phyloP scores from a whole-genome alignment of 2,888 invertebrate genomes.

The Mantis religiosa region DNA sequence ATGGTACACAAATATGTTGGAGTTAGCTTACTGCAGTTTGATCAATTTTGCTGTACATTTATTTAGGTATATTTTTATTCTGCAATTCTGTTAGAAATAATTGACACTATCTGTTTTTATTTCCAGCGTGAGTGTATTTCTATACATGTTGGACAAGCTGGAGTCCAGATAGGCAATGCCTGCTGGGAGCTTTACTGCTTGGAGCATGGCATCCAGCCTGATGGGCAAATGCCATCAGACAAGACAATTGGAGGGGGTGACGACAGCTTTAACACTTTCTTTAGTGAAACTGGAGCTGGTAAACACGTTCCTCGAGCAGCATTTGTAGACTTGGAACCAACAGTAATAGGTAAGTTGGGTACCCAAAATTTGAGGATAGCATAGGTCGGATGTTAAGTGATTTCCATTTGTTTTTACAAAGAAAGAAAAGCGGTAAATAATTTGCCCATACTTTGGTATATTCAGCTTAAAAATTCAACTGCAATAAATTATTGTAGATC shows the following conservation, averaged over 20 bases:
- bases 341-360: conserved; percentile 67
- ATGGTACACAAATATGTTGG: too few relatives aligned
- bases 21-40: too few relatives aligned
- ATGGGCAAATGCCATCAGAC: conserved; percentile 53
- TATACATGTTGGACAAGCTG: conserved; percentile 48
- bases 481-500: too few relatives aligned
- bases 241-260: conserved; percentile 88
- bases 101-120: too few relatives aligned
- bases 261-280: conserved; percentile 93
- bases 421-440: too few relatives aligned
- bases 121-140: conserved; percentile 46
- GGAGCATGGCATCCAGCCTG: conserved; percentile 47
- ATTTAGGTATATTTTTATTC: too few relatives aligned
- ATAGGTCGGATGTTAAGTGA: not conserved
- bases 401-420: too few relatives aligned
- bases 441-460: too few relatives aligned
- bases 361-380: too few relatives aligned
- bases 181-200: conserved; percentile 43
- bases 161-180: conserved; percentile 43
- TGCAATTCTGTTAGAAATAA: too few relatives aligned
- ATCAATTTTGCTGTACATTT: too few relatives aligned
- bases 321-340: conserved; percentile 94
- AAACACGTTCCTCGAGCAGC: conserved; percentile 93
- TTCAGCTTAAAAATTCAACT: too few relatives aligned
- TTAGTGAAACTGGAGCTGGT: conserved; percentile 91